phyloP scores from a whole-genome alignment of 2,888 invertebrate species.

The Petrophora chlorosata region DNA sequence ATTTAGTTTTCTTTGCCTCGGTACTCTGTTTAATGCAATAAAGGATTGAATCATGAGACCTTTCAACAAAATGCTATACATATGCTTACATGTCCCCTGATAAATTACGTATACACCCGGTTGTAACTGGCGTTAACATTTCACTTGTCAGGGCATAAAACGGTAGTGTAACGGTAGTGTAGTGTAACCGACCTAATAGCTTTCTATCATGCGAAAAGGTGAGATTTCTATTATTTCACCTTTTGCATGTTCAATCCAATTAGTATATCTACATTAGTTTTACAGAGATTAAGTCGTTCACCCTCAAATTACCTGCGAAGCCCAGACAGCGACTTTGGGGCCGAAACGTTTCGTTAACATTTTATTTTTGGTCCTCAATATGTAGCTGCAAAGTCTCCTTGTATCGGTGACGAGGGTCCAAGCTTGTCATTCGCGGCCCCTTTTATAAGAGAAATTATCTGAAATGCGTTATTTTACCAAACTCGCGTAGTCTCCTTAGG shows the following conservation, averaged over 20 bases:
- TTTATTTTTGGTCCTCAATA: conserved; percentile 1
- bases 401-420: conserved; percentile 13
- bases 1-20: too few species aligned
- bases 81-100: too few species aligned
- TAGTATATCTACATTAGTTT: not conserved
- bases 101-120: too few species aligned
- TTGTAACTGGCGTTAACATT: too few species aligned
- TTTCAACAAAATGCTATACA: too few species aligned
- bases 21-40: too few species aligned
- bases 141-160: too few species aligned
- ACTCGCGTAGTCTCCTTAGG: not conserved
- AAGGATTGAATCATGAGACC: too few species aligned
- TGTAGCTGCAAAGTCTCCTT: conserved; percentile 4
- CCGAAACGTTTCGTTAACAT: conserved; percentile 1
- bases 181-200: too few species aligned
- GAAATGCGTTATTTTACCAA: conserved; percentile 5
- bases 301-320: not conserved
- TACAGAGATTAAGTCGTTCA: conserved; percentile 3
- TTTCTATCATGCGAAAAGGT: too few species aligned
- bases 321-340: not conserved
- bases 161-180: too few species aligned
- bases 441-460: conserved; percentile 1
- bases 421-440: conserved; percentile 3
- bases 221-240: too few species aligned
- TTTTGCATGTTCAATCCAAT: not conserved